Percentiles rank a stretch among this genome's conserved stretches.
Conservation (phyloP, 2,888 invertebrate species). For the Plemyria rubiginata region DNA sequence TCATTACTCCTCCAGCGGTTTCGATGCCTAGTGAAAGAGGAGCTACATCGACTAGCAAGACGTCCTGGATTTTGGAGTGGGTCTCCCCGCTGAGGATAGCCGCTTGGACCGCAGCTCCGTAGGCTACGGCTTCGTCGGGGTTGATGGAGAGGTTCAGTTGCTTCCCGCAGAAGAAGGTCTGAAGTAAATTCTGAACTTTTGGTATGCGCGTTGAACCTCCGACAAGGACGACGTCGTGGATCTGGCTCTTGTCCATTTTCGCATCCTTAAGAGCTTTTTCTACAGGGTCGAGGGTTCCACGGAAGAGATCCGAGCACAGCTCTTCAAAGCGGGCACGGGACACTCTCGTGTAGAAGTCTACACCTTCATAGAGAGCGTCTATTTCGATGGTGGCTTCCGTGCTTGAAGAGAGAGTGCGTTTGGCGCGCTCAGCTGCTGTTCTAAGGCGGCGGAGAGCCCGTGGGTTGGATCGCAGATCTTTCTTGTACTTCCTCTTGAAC, state of each 20-base stretch:
- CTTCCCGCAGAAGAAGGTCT: conserved; percentile 83
- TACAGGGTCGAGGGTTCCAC: conserved; percentile 88
- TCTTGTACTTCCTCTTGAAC: conserved; percentile 87
- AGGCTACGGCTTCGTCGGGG: conserved; percentile 88
- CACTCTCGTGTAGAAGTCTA: conserved; percentile 84
- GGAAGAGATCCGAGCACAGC: conserved; percentile 85
- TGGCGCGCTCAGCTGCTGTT: conserved; percentile 88
- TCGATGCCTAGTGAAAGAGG: conserved; percentile 61
- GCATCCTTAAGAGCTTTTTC: conserved; percentile 80
- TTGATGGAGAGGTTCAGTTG: conserved; percentile 49
- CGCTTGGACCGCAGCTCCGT: conserved; percentile 71
- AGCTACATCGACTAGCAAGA: conserved; percentile 47
- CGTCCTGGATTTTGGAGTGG: conserved; percentile 83
- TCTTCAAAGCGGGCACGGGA: conserved; percentile 89
- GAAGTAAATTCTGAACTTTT: conserved; percentile 88
- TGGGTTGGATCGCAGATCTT: conserved; percentile 71
- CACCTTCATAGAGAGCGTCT: conserved; percentile 88
- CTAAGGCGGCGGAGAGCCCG: conserved; percentile 88
- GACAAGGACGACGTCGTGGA: conserved; percentile 87
- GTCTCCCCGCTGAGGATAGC: conserved; percentile 86
- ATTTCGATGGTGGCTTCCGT: conserved; percentile 89
- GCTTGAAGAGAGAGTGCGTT: conserved; percentile 70
- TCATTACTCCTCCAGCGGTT: conserved; percentile 89
- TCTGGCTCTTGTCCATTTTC: conserved; percentile 86
- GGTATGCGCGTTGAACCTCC: conserved; percentile 90